Conservation (phyloP, 2,113 vertebrate species). For the Capreolus pygargus region DNA sequence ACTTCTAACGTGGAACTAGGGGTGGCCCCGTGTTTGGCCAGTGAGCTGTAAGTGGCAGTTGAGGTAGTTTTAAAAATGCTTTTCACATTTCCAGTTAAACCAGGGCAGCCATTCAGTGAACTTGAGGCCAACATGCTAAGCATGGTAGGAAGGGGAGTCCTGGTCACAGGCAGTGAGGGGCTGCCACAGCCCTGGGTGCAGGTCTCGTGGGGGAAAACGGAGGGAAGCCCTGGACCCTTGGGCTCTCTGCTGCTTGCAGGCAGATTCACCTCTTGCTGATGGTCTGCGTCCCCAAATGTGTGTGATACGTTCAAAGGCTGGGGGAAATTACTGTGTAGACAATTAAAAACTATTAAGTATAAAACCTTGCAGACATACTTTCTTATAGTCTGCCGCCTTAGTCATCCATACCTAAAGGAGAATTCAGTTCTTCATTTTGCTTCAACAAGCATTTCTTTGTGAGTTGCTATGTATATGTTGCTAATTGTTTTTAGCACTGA, state of each 20-base stretch:
- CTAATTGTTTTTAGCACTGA: neutral
- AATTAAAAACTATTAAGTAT: neutral
- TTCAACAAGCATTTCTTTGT: neutral
- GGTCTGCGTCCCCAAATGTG: neutral
- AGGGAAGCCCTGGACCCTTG: neutral
- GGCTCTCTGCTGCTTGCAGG: neutral
- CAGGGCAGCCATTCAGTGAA: neutral
- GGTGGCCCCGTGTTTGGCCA: neutral
- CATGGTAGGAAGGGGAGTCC: neutral
- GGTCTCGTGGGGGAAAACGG: fast-evolving
- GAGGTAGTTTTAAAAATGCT: neutral
- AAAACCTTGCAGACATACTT: neutral
- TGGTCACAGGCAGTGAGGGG: neutral
- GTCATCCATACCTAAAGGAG: neutral
- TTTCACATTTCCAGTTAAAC: neutral
- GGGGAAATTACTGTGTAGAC: neutral
- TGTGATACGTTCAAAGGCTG: neutral
- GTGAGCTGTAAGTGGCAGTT: neutral
- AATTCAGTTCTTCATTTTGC: neutral
- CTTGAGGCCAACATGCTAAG: neutral
- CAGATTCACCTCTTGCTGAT: neutral
- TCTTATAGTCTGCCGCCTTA: neutral
- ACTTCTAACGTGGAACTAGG: neutral
- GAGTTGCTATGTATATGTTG: neutral
- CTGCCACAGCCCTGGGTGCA: neutral